Percentiles rank a stretch among this genome's conserved stretches.
phyloP scores from a whole-genome alignment of 2,888 invertebrate genomes.

The Agrochola litura region DNA sequence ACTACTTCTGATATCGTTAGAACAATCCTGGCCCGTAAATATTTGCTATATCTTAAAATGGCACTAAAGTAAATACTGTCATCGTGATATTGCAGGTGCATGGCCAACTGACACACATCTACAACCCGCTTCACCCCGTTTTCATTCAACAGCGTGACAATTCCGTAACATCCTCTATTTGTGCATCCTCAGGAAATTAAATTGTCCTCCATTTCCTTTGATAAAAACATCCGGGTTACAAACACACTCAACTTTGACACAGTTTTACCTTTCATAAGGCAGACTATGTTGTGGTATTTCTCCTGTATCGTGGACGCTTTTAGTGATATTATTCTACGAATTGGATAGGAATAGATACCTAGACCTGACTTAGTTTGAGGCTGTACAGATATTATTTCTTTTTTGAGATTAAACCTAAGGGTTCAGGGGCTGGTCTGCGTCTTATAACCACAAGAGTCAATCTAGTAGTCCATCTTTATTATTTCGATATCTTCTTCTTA shows the following conservation, averaged over 20 bases:
- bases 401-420: background rate
- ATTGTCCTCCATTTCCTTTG: constrained; percentile 35
- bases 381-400: background rate
- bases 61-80: background rate
- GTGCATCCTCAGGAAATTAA: constrained; percentile 54
- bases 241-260: constrained; percentile 10
- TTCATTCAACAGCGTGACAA: constrained; percentile 17
- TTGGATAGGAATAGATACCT: no score
- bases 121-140: background rate
- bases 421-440: background rate
- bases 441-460: background rate
- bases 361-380: background rate
- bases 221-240: constrained; percentile 34
- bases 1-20: background rate
- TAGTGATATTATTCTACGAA: background rate
- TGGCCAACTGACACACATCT: background rate
- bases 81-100: background rate
- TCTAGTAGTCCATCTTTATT: background rate
- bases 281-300: background rate
- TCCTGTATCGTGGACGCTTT: background rate
- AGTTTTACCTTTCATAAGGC: constrained; percentile 22
- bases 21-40: background rate
- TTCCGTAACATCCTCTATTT: constrained; percentile 20
- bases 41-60: background rate
- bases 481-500: background rate